These are phyloP conservation scores for Esox lucius DNA, from an alignment of 2,797 vertebrate genomes.

Conservation along the genomic window DNA sequence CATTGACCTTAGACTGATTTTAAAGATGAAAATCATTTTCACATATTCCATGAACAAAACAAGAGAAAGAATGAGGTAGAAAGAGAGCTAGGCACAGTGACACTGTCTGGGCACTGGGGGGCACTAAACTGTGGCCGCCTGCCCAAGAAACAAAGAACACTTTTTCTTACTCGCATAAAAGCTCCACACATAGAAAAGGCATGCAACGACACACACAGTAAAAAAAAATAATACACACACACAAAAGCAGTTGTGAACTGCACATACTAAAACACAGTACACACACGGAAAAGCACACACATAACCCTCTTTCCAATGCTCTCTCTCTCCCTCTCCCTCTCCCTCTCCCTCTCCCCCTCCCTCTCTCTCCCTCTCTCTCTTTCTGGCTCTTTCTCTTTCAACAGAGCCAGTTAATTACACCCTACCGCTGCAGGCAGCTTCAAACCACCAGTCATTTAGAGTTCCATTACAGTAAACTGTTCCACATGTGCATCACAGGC, in stretches of 20 bases:
- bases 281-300: slow-evolving; percentile 51
- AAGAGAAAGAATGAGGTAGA: background rate
- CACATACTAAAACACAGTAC: slow-evolving; percentile 6
- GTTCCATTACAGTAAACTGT: slow-evolving; percentile 88
- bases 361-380: slow-evolving; percentile 60
- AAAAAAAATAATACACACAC: slow-evolving; percentile 51
- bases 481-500: slow-evolving; percentile 82
- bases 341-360: slow-evolving; percentile 15
- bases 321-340: slow-evolving; percentile 49
- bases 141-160: slow-evolving; percentile 57
- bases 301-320: slow-evolving; percentile 61
- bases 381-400: slow-evolving; percentile 80
- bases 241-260: slow-evolving; percentile 27
- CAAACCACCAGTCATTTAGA: slow-evolving; percentile 87
- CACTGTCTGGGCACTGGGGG: slow-evolving; percentile 71
- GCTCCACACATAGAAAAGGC: slow-evolving; percentile 25
- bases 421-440: slow-evolving; percentile 84
- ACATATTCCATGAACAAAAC: no score
- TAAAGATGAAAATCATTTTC: no score
- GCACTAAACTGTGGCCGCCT: slow-evolving; percentile 67
- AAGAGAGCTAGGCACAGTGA: slow-evolving; percentile 54
- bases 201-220: slow-evolving; percentile 39
- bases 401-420: slow-evolving; percentile 87
- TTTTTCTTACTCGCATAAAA: slow-evolving; percentile 48
- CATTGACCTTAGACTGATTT: no score